phyloP scores from a whole-genome alignment of 1,140 invertebrate genomes.

The Mycetomoellerius zeteki region DNA sequence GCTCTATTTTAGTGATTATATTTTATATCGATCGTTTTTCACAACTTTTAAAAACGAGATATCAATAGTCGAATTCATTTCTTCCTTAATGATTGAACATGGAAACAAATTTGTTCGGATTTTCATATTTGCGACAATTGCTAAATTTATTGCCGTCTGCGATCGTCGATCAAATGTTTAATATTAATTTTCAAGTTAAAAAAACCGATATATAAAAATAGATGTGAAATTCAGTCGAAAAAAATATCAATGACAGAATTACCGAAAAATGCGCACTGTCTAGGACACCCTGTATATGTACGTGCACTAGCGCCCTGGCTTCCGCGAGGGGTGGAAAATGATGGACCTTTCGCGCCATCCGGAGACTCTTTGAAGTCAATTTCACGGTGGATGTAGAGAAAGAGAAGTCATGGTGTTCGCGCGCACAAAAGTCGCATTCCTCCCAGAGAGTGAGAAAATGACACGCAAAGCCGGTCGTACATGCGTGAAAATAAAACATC shows the following conservation, averaged over 20 bases:
- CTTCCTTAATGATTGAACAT: neutral
- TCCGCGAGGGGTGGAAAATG: constrained; percentile 65
- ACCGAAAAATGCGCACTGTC: neutral
- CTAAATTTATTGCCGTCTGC: neutral
- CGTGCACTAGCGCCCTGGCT: constrained; percentile 26
- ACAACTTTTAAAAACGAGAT: neutral
- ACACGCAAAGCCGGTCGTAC: constrained; percentile 50
- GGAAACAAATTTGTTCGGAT: neutral
- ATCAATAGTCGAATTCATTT: neutral
- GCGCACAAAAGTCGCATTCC: constrained; percentile 53
- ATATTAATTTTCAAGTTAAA: neutral
- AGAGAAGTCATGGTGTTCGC: constrained; percentile 55
- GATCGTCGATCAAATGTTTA: neutral
- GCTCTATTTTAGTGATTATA: neutral
- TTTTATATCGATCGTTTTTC: neutral
- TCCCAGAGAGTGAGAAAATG: constrained; percentile 59
- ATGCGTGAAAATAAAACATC: constrained; percentile 58
- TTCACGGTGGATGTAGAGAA: constrained; percentile 56
- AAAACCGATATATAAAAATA: neutral
- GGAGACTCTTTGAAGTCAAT: constrained; percentile 66
- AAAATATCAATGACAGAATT: neutral
- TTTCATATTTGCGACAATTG: neutral
- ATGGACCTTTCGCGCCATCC: constrained; percentile 57
- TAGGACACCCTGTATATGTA: constrained; percentile 32
- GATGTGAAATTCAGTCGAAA: neutral